Evolutionary conservation across 2,113 vertebrate species (phyloP).

Genomic region (Gracilinanus agilis): DNA sequence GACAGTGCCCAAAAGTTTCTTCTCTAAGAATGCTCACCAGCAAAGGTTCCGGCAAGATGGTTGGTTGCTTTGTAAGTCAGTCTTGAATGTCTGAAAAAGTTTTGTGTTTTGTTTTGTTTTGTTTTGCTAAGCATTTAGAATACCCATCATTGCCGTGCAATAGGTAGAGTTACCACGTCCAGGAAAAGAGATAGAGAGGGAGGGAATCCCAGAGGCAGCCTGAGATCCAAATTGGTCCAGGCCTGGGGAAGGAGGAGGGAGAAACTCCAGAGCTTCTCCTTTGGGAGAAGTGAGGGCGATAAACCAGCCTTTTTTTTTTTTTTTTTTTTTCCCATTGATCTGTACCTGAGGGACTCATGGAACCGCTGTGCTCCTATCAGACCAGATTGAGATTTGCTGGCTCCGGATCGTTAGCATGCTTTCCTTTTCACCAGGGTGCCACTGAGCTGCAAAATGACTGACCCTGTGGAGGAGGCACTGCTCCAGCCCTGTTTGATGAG

Average conservation of each 20-base stretch:
- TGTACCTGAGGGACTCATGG: no score
- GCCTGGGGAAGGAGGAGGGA: constrained; percentile 67
- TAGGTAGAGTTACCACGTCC: no score
- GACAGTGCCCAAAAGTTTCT: background rate
- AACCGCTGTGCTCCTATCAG: no score
- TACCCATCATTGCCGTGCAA: constrained; percentile 85
- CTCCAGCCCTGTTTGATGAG: no score
- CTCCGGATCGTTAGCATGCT: no score
- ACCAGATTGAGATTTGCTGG: no score
- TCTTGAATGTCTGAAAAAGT: constrained; percentile 78
- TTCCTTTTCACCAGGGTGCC: no score
- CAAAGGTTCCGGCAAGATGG: constrained; percentile 81
- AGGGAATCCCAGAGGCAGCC: constrained; percentile 82
- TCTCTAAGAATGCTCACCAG: constrained; percentile 12
- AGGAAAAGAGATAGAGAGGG: constrained; percentile 76
- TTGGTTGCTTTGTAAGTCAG: constrained; percentile 73
- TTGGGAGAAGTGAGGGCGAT: no score
- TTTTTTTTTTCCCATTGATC: no score
- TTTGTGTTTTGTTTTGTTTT: constrained; percentile 54
- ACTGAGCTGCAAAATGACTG: no score
- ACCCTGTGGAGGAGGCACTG: no score
- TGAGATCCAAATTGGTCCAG: constrained; percentile 81
- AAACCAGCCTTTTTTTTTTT: no score
- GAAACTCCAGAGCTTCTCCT: constrained; percentile 56
- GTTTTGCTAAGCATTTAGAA: constrained; percentile 92